A percentile compares a stretch with the other conserved stretches of the same genome.
phyloP scores from a whole-genome alignment of 2,113 vertebrate species.

The Neomonachus schauinslandi region DNA sequence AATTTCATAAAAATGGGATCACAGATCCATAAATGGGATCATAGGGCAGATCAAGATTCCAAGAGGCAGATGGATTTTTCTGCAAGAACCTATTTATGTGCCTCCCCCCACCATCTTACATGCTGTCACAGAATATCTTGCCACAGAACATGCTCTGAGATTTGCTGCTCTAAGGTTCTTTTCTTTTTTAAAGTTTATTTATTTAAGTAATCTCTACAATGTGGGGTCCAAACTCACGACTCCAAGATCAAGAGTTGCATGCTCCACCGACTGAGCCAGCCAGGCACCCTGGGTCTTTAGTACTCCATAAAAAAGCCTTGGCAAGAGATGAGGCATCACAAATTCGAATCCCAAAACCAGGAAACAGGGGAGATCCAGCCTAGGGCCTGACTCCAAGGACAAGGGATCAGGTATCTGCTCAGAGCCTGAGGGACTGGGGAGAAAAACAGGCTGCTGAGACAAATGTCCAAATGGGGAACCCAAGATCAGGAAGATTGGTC shows the following conservation, averaged over 20 bases:
- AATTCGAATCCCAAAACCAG: not conserved
- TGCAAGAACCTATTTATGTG: not conserved
- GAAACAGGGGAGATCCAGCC: not conserved
- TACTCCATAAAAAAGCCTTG: not conserved
- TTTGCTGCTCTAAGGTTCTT: not conserved
- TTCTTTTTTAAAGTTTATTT: not conserved
- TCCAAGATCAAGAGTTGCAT: not conserved
- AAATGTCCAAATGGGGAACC: not conserved
- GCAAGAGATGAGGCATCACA: not conserved
- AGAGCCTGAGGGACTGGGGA: not conserved
- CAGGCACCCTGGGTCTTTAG: not conserved
- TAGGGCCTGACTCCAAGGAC: not conserved
- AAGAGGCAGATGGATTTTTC: not conserved
- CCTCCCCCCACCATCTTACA: too few species aligned
- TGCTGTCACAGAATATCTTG: not conserved
- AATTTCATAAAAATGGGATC: not conserved
- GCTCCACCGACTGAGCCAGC: not conserved
- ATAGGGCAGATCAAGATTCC: not conserved
- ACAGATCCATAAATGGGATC: not conserved
- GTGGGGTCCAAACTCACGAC: not conserved
- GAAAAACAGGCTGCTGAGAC: not conserved
- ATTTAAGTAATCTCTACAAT: not conserved
- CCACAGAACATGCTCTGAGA: not conserved
- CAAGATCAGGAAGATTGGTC: not conserved
- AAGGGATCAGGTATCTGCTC: not conserved